These are phyloP conservation scores for Oenanthe oenanthe DNA, from an alignment of 2,113 vertebrate genomes.

Conservation along the genomic window DNA sequence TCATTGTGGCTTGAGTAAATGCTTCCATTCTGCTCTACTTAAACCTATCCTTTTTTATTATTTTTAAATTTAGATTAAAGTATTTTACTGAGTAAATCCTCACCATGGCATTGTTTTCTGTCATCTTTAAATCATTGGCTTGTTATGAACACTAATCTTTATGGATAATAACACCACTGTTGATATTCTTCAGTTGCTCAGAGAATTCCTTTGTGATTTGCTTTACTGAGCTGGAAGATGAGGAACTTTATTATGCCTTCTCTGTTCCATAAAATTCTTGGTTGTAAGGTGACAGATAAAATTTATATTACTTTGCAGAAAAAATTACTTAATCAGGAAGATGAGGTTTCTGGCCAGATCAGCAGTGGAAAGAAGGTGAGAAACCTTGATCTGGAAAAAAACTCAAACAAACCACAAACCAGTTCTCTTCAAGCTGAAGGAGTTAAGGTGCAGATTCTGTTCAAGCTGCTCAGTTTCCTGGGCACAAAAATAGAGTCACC, in stretches of 20 bases:
- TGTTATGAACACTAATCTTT: neutral
- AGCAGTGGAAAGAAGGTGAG: neutral
- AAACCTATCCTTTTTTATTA: neutral
- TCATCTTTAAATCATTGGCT: constrained; percentile 33
- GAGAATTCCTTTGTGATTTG: neutral
- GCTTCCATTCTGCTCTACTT: neutral
- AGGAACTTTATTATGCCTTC: neutral
- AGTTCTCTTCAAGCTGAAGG: neutral
- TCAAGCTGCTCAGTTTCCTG: neutral
- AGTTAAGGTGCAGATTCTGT: neutral
- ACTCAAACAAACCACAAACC: neutral
- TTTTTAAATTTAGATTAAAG: neutral
- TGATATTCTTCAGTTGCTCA: neutral
- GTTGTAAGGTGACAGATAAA: neutral
- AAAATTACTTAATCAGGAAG: neutral
- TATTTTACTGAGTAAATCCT: neutral
- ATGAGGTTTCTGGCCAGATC: neutral
- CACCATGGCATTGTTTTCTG: neutral
- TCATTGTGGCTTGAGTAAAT: neutral
- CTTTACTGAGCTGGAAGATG: constrained; percentile 57
- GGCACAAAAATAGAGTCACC: neutral
- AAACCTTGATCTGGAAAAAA: neutral
- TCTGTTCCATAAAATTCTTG: neutral
- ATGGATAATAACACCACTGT: neutral
- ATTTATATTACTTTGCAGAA: neutral